These are phyloP conservation scores for Eueremaeus valkanovi DNA, from an alignment of 2,888 invertebrate species.

Conservation along the genomic window DNA sequence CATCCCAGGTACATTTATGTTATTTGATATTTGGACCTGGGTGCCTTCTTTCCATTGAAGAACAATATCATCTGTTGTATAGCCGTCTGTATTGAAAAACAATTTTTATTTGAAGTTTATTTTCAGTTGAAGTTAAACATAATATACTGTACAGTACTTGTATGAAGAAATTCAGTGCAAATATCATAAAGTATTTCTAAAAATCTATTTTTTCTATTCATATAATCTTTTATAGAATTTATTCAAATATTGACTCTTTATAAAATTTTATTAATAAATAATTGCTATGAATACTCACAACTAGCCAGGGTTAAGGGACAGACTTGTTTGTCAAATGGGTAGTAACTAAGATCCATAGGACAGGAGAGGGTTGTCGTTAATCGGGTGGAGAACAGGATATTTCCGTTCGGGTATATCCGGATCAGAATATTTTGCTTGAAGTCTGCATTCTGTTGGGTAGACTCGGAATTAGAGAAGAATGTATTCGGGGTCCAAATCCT, in stretches of 20 bases:
- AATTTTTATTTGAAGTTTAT: no score
- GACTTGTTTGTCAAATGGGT: neutral
- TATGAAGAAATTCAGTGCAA: no score
- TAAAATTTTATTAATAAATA: neutral
- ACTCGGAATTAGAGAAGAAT: neutral
- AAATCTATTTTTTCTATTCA: no score
- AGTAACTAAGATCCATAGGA: slow-evolving; percentile 23
- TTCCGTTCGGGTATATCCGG: neutral
- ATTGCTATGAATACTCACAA: slow-evolving; percentile 9
- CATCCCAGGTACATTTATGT: no score
- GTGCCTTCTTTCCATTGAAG: slow-evolving; percentile 90
- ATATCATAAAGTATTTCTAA: no score
- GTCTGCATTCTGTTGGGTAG: neutral
- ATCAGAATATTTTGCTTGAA: neutral
- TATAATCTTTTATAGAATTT: no score
- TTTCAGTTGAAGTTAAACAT: no score
- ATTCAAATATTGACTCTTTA: neutral
- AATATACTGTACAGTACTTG: no score
- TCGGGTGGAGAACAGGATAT: neutral
- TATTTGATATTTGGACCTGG: slow-evolving; percentile 82
- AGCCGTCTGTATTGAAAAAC: slow-evolving; percentile 69
- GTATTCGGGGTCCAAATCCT: slow-evolving; percentile 12
- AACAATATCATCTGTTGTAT: slow-evolving; percentile 93
- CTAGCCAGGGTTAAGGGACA: neutral
- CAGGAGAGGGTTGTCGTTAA: neutral